phyloP scores from a whole-genome alignment of 2,797 vertebrate species.

The Trachops cirrhosus region DNA sequence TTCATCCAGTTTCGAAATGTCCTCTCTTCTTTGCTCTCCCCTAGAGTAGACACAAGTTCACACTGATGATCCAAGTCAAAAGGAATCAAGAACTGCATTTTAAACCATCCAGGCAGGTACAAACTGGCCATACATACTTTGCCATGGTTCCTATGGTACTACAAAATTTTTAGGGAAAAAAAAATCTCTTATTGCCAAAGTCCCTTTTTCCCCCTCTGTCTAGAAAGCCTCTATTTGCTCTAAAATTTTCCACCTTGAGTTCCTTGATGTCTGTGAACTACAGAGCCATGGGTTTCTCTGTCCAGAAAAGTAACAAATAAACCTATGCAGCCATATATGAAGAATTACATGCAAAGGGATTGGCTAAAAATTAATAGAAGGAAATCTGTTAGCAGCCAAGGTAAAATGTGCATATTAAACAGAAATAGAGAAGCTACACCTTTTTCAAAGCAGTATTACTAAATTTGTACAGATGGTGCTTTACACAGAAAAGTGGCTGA shows the following conservation, averaged over 20 bases:
- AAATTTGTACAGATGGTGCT: not conserved
- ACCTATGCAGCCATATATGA: not conserved
- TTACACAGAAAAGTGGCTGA: not conserved
- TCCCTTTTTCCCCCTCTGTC: not conserved
- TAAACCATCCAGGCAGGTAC: slow-evolving; percentile 19
- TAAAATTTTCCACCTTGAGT: not conserved
- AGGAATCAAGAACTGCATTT: slow-evolving; percentile 8
- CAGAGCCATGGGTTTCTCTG: not conserved
- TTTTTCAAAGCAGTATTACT: not conserved
- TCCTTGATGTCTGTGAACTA: slow-evolving; percentile 7
- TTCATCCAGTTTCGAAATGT: slow-evolving; percentile 99
- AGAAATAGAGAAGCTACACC: not conserved
- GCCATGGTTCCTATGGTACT: not conserved
- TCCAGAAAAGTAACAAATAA: slow-evolving; percentile 19
- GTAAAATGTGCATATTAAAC: not conserved
- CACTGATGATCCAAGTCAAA: slow-evolving; percentile 53
- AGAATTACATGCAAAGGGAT: not conserved
- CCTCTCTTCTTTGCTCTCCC: slow-evolving; percentile 94
- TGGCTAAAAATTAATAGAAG: not conserved
- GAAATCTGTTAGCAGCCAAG: not conserved
- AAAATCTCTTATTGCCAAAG: not conserved
- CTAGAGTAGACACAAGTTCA: slow-evolving; percentile 80
- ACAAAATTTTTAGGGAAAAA: not conserved
- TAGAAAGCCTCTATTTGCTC: slow-evolving; percentile 4
- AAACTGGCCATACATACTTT: slow-evolving; percentile 12